phyloP scores from a whole-genome alignment of 1,140 invertebrate genomes.

The Drosophila sturtevanti region DNA sequence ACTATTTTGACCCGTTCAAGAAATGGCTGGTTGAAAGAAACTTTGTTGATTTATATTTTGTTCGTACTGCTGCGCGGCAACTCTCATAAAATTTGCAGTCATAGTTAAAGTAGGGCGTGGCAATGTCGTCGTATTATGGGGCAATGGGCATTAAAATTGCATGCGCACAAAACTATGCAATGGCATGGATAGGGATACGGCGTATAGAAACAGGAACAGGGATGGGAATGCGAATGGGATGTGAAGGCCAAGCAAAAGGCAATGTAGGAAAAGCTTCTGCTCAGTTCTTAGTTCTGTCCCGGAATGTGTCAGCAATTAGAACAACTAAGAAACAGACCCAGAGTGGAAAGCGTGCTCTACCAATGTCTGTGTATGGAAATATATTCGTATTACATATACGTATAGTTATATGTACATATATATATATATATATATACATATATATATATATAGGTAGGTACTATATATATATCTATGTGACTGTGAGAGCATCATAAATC shows the following conservation, averaged over 20 bases:
- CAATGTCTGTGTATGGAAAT: not conserved
- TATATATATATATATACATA: not conserved
- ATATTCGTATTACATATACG: not conserved
- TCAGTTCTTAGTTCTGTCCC: not conserved
- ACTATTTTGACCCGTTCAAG: not conserved
- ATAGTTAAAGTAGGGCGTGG: not conserved
- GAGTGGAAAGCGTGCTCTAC: not conserved
- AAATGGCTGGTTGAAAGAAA: slow-evolving; percentile 22
- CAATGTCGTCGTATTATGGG: slow-evolving; percentile 38
- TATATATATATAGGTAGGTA: not conserved
- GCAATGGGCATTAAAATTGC: slow-evolving; percentile 72
- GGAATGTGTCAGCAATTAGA: slow-evolving; percentile 64
- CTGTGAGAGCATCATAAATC: slow-evolving; percentile 59
- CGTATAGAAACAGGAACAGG: too few species aligned
- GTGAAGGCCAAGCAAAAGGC: not conserved
- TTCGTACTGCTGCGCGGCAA: slow-evolving; percentile 24
- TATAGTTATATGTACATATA: not conserved
- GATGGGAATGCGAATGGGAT: too few species aligned
- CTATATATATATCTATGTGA: not conserved
- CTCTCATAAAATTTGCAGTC: slow-evolving; percentile 62
- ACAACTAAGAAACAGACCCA: slow-evolving; percentile 13
- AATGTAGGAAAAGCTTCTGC: not conserved
- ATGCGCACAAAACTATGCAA: slow-evolving; percentile 71
- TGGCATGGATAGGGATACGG: not conserved
- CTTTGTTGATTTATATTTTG: slow-evolving; percentile 76